These are phyloP conservation scores for Gryllus bimaculatus DNA, from an alignment of 1,140 invertebrate species.

Conservation along the genomic window DNA sequence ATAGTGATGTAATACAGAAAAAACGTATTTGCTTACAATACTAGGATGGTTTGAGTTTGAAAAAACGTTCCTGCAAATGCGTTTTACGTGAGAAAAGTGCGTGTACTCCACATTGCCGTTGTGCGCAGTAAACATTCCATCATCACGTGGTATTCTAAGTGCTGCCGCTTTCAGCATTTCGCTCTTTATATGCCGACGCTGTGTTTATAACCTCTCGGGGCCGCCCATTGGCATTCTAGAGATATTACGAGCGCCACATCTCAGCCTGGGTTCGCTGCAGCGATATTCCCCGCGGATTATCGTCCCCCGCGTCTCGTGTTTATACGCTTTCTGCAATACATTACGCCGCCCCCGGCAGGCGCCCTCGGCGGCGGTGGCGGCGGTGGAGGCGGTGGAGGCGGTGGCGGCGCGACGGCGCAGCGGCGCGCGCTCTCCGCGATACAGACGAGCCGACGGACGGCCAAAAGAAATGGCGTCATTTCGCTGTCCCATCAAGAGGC, in stretches of 20 bases:
- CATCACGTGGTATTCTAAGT: neutral
- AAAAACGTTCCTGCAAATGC: too few relatives aligned
- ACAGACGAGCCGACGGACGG: neutral
- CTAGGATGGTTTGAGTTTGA: too few relatives aligned
- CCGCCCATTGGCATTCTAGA: neutral
- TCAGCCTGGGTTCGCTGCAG: neutral
- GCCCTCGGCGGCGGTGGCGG: too few relatives aligned
- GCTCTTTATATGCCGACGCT: neutral
- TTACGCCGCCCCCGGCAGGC: neutral
- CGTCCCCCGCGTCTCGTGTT: neutral
- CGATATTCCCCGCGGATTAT: neutral
- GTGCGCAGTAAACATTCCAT: neutral
- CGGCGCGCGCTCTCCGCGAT: too few relatives aligned
- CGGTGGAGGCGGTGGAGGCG: too few relatives aligned
- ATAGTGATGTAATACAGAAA: too few relatives aligned
- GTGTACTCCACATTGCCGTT: too few relatives aligned
- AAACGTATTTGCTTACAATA: too few relatives aligned
- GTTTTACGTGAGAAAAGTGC: too few relatives aligned
- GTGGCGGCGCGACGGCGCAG: too few relatives aligned
- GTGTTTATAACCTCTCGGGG: neutral
- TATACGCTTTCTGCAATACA: conserved; percentile 1
- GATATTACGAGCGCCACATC: neutral
- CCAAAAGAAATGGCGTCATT: neutral
- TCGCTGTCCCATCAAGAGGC: neutral
- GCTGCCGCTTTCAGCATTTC: neutral